Percentiles rank a stretch among this genome's conserved stretches.
Evolutionary conservation across 2,797 vertebrate genomes (phyloP).

Genomic region (Cryptoprocta ferox): DNA sequence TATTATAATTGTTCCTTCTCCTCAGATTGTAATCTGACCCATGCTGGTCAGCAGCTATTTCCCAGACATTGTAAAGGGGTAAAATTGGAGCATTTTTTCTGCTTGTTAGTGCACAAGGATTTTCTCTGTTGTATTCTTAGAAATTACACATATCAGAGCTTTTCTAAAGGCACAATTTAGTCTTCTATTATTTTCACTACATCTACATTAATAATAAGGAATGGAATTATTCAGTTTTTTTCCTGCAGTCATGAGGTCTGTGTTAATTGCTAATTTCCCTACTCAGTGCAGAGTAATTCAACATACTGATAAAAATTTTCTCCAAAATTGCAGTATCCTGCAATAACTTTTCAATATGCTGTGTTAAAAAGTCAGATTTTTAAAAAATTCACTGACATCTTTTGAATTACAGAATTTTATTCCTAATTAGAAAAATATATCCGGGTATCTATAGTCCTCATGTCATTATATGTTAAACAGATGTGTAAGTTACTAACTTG

Average conservation of each 20-base stretch:
- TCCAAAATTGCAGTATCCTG: neutral
- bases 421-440: neutral
- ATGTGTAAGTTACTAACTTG: neutral
- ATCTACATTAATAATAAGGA: neutral
- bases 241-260: neutral
- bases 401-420: neutral
- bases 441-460: neutral
- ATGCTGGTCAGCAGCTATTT: neutral
- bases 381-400: neutral
- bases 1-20: neutral
- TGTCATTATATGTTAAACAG: neutral
- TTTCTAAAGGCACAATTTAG: neutral
- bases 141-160: neutral
- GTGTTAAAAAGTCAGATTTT: constrained; percentile 13
- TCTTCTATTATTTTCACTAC: neutral
- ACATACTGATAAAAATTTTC: neutral
- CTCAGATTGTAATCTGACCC: neutral
- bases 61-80: neutral
- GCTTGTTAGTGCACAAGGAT: neutral
- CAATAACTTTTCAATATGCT: neutral
- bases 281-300: neutral
- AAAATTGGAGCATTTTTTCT: neutral
- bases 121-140: constrained; percentile 23
- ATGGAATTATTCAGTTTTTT: neutral
- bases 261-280: neutral